Percentiles rank a stretch among this genome's conserved stretches.
Evolutionary conservation across 2,888 invertebrate genomes (phyloP).

Genomic region (Rhagonycha fulva): DNA sequence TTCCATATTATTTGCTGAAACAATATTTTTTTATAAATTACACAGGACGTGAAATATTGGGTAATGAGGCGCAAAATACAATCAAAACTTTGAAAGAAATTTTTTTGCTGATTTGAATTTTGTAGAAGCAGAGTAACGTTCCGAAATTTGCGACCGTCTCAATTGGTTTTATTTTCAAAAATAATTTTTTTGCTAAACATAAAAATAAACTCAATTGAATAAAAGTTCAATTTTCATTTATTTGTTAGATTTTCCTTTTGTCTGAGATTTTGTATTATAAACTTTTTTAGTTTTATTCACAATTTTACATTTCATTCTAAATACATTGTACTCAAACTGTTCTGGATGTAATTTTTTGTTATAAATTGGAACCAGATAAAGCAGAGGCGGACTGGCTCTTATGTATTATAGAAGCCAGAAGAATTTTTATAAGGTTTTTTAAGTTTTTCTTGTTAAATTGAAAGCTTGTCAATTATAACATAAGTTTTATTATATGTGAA

Average conservation of each 20-base stretch:
- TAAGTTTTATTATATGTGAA: too few relatives aligned
- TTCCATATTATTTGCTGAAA: not conserved
- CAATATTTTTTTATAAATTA: not conserved
- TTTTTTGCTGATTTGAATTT: not conserved
- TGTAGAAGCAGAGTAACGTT: not conserved
- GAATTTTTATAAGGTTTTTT: too few relatives aligned
- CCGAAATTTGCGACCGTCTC: not conserved
- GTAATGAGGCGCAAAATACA: not conserved
- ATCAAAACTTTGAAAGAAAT: not conserved
- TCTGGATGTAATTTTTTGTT: not conserved
- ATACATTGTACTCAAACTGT: not conserved
- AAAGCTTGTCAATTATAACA: too few relatives aligned
- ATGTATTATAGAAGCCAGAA: too few relatives aligned
- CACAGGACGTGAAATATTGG: not conserved
- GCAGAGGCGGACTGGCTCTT: too few relatives aligned
- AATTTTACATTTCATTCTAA: not conserved
- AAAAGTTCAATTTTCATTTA: not conserved
- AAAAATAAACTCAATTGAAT: not conserved
- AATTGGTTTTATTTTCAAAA: not conserved
- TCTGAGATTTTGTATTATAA: not conserved
- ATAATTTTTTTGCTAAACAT: not conserved
- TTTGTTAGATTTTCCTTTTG: not conserved
- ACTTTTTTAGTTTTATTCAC: not conserved
- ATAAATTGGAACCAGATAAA: not conserved
- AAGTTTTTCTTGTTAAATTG: too few relatives aligned